Evolutionary conservation across 2,888 invertebrate genomes (phyloP), one percentile per base, ranked within the genome.

Genomic region (Hypolimnas misippus): DNA sequence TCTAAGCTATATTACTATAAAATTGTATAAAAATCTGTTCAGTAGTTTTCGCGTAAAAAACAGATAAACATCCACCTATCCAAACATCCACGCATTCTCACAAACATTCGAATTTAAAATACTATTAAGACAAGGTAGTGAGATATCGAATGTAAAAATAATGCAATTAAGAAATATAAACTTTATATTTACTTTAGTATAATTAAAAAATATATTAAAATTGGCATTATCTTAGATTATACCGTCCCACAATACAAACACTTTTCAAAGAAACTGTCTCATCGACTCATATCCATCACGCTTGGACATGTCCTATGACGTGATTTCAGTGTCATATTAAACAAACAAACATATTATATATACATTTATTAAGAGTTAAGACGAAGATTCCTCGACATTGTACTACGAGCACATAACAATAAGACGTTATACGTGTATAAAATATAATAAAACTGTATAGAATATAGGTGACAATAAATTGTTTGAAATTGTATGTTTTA

Each of bases 221-320:
- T n/a, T n/a, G 21, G 31, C 16, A 17, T 6, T 0, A 55, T 79
- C 35, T 46, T 14, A 72, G 73, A 81, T 83, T 72, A 72, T 42
- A 4, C 68, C 66, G 38, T 79, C 72, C 72, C 57, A 60, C 62
- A 71, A 57, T 59, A 69, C 70, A 79, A 76, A 78, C 76, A 76
- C 2, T 29, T 14, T 29, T 12, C 7, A 65, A 66, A 59, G 70
- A 70, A 53, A n/a, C n/a, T n/a, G n/a, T n/a, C n/a, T n/a, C n/a
- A n/a, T 64, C 67, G 62, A n/a, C n/a, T 38, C 66, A 12, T 71
- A 86, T 87, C 84, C 77, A 87, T 87, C 88, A 88, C 77, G 71
- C 70, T 49, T 44, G 68, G 78, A 77, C 81, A 75, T 74, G 78
- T 80, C 78, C 73, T 76, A 75, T 81, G 87, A 86, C 84, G 83